Conservation (phyloP, 1,140 invertebrate species). For the Anagrus nilaparvatae region DNA sequence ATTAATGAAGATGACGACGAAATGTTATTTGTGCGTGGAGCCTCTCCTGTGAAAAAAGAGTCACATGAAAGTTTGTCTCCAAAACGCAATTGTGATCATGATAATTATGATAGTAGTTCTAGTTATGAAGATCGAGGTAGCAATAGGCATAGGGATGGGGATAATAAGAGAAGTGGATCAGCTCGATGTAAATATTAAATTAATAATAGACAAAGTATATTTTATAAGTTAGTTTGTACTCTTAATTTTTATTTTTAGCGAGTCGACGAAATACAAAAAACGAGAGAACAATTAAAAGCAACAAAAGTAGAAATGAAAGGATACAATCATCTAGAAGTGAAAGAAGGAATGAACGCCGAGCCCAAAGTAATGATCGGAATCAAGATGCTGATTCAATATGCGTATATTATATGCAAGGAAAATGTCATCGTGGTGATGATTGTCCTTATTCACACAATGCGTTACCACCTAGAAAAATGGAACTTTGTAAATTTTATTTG, state of each 20-base stretch:
- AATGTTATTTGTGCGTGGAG: constrained; percentile 67
- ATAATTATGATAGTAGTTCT: constrained; percentile 33
- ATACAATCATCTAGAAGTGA: constrained; percentile 29
- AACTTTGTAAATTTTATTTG: constrained; percentile 94
- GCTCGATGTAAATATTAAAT: constrained; percentile 22
- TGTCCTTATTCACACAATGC: constrained; percentile 82
- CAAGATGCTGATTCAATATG: constrained; percentile 62
- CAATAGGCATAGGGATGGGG: constrained; percentile 34
- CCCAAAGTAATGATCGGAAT: constrained; percentile 35
- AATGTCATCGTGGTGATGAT: constrained; percentile 69
- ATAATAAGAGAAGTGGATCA: constrained; percentile 29
- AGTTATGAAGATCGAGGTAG: constrained; percentile 31
- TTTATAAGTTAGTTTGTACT: neutral
- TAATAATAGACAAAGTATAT: neutral
- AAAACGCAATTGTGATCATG: constrained; percentile 29
- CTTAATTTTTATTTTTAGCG: constrained; percentile 10
- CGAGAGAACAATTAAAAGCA: constrained; percentile 37
- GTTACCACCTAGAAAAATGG: constrained; percentile 74
- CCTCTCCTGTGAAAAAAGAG: constrained; percentile 41
- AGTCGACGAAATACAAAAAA: constrained; percentile 33
- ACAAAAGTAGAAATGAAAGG: constrained; percentile 33
- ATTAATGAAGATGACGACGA: constrained; percentile 65
- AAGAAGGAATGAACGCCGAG: constrained; percentile 30
- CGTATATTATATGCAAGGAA: constrained; percentile 78
- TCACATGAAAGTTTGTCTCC: constrained; percentile 30